Evolutionary conservation across 30 jellyfish, hydroid and myxozoan species (phyloP).

Genomic region (Chrysaora quinquecirrha): DNA sequence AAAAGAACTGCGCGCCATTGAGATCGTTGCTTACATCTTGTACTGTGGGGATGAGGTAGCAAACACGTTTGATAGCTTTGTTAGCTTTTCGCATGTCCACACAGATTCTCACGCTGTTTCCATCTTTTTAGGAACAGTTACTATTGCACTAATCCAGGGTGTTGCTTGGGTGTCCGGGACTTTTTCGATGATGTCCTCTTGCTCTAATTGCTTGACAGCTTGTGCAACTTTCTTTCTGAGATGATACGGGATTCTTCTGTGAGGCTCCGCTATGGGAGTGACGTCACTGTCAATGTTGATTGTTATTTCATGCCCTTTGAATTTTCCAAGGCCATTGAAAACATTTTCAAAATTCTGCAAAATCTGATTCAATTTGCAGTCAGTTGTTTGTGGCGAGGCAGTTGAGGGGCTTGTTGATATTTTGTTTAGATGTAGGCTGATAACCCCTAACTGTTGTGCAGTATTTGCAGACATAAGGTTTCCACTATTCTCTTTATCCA

Average conservation of each 20-base stretch:
- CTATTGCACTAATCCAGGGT: conserved; percentile 22
- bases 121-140: conserved; percentile 20
- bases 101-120: conserved; percentile 26
- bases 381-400: neutral
- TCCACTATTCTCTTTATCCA: conserved; percentile 7
- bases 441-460: conserved; percentile 4
- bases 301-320: neutral
- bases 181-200: conserved; percentile 31
- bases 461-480: conserved; percentile 6
- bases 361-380: neutral
- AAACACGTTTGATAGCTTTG: conserved; percentile 28
- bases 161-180: conserved; percentile 26
- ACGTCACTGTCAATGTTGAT: conserved; percentile 14
- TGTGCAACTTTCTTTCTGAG: conserved; percentile 20
- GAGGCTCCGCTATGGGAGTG: conserved; percentile 20
- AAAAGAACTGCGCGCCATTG: conserved; percentile 20
- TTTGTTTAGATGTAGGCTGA: neutral
- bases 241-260: conserved; percentile 40
- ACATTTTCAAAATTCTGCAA: neutral
- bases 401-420: neutral
- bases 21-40: conserved; percentile 20
- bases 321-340: conserved; percentile 35
- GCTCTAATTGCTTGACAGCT: neutral
- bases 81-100: conserved; percentile 56
- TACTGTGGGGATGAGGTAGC: conserved; percentile 50